Evolutionary conservation across 1,140 invertebrate species (phyloP).

Genomic region (Drosophila elegans): DNA sequence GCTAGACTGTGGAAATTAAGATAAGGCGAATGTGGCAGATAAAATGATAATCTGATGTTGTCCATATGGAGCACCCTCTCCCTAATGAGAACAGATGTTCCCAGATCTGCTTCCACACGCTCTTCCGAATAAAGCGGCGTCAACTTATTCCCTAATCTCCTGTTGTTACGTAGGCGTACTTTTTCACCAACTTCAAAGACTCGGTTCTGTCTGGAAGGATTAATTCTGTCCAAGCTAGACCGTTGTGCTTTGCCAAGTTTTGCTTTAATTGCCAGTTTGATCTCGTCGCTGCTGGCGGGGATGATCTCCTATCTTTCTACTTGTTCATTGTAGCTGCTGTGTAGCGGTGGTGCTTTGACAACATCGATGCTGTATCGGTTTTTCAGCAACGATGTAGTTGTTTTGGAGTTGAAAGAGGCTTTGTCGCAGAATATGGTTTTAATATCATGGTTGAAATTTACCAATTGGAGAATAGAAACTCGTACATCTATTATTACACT

Average conservation of each 20-base stretch:
- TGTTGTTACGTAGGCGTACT: neutral
- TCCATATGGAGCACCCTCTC: conserved; percentile 13
- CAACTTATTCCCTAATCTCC: too few species aligned
- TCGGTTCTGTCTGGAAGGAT: neutral
- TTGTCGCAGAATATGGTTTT: conserved; percentile 39
- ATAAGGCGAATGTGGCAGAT: conserved; percentile 1
- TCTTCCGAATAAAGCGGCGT: conserved; percentile 2
- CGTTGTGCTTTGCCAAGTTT: neutral
- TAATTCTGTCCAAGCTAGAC: neutral
- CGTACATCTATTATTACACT: conserved; percentile 27
- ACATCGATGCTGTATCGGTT: conserved; percentile 9
- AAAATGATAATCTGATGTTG: conserved; percentile 1
- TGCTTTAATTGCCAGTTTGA: too few species aligned
- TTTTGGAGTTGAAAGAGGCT: conserved; percentile 10
- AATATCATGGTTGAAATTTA: conserved; percentile 27
- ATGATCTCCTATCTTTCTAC: conserved; percentile 20
- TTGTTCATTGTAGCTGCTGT: conserved; percentile 35
- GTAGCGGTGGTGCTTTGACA: conserved; percentile 18
- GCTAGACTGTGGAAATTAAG: neutral
- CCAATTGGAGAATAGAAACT: conserved; percentile 19
- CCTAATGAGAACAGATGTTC: conserved; percentile 1
- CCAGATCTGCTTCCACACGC: conserved; percentile 1
- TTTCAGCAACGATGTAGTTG: too few species aligned
- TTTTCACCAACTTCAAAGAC: neutral
- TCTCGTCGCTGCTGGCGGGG: neutral